These are phyloP conservation scores for Mus pahari DNA, from an alignment of 2,113 vertebrate species.

Conservation along the genomic window DNA sequence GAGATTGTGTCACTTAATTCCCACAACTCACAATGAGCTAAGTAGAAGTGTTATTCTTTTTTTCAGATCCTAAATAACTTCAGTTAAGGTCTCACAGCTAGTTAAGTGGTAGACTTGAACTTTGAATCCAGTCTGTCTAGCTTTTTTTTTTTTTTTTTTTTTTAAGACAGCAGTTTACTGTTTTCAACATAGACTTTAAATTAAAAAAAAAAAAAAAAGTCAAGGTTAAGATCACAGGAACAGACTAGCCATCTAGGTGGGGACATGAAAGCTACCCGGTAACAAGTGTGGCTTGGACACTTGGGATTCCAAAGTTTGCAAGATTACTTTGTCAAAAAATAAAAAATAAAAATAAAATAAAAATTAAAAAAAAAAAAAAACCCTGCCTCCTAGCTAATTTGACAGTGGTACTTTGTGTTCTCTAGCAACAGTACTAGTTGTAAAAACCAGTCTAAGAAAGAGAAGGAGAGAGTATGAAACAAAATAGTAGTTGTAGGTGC, in stretches of 20 bases:
- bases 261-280: background rate
- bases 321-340: background rate
- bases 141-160: background rate
- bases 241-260: background rate
- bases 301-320: background rate
- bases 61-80: conserved; percentile 27
- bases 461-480: background rate
- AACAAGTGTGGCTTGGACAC: background rate
- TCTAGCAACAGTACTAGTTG: background rate
- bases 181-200: background rate
- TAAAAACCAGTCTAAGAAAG: background rate
- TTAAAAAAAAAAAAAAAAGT: background rate
- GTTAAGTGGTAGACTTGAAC: background rate
- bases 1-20: conserved; percentile 47
- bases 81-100: conserved; percentile 28
- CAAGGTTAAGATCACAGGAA: background rate
- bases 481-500: background rate
- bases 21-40: conserved; percentile 52
- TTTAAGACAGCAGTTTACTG: background rate
- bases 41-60: conserved; percentile 34
- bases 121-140: background rate
- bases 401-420: background rate
- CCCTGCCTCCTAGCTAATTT: background rate
- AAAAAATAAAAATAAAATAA: no score
- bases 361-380: no score